These are phyloP conservation scores for Masticophis lateralis DNA, from an alignment of 2,797 vertebrate genomes.

Conservation along the genomic window DNA sequence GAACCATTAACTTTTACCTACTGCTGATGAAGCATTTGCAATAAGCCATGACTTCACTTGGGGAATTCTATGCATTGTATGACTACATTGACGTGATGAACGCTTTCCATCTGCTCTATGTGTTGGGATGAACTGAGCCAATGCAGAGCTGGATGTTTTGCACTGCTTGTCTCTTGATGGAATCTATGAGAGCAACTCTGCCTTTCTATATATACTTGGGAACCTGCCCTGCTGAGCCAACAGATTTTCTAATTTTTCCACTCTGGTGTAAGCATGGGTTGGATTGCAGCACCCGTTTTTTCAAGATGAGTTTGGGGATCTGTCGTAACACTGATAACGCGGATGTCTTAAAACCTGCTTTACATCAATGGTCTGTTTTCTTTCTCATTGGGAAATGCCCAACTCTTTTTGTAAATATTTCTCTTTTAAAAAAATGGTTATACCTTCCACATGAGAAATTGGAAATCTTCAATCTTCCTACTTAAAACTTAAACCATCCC, in stretches of 20 bases:
- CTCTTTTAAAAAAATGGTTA: too few relatives aligned
- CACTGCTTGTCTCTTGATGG: neutral
- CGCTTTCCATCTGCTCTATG: neutral
- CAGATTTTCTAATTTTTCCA: neutral
- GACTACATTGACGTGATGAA: neutral
- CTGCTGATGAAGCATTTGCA: too few relatives aligned
- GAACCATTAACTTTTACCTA: neutral
- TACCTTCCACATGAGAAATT: neutral
- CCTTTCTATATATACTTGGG: neutral
- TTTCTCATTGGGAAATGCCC: neutral
- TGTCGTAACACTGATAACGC: neutral
- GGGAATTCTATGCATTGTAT: neutral
- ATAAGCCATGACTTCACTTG: neutral
- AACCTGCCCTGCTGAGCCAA: neutral
- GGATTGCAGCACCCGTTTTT: neutral
- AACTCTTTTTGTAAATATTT: neutral
- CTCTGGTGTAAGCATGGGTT: neutral
- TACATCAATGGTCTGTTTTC: neutral
- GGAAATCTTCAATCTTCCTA: neutral
- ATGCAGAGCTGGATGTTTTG: neutral
- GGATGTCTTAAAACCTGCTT: neutral
- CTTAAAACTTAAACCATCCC: neutral
- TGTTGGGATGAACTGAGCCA: neutral
- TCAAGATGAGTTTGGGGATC: neutral
- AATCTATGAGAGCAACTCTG: neutral